phyloP scores from a whole-genome alignment of 1,140 invertebrate genomes.

The Rhagoletis pomonella region DNA sequence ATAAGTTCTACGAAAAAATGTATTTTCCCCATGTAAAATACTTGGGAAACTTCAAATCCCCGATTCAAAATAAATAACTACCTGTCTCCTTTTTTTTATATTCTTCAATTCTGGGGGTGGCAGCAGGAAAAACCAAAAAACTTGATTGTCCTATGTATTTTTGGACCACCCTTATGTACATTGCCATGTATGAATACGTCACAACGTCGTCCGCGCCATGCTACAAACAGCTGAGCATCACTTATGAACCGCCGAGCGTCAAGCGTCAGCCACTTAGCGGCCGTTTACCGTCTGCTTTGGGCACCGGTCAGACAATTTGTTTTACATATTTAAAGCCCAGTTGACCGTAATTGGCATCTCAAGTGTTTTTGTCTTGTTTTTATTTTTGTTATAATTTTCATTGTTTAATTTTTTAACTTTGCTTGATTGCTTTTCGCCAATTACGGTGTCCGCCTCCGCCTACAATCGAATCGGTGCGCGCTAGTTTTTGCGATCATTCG shows the following conservation, averaged over 20 bases:
- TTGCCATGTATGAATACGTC: background rate
- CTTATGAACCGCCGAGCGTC: background rate
- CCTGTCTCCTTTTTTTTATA: no score
- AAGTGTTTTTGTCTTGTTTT: background rate
- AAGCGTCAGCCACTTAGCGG: slow-evolving; percentile 9
- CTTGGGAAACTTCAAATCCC: no score
- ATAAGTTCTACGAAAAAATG: no score
- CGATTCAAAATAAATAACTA: no score
- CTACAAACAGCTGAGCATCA: background rate
- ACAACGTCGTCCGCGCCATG: background rate
- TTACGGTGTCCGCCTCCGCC: background rate
- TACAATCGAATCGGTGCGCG: background rate
- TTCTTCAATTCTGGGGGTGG: no score
- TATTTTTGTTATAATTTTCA: background rate
- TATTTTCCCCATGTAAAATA: no score
- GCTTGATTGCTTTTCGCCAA: background rate
- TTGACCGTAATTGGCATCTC: background rate
- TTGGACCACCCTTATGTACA: no score
- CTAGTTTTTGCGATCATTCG: background rate
- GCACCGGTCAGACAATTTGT: background rate
- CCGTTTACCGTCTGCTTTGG: slow-evolving; percentile 1
- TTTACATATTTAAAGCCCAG: slow-evolving; percentile 16
- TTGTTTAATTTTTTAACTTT: background rate
- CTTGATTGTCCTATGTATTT: no score
- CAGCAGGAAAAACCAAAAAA: no score